Evolutionary conservation across 2,888 invertebrate genomes (phyloP).

Genomic region (Orthosia incerta): DNA sequence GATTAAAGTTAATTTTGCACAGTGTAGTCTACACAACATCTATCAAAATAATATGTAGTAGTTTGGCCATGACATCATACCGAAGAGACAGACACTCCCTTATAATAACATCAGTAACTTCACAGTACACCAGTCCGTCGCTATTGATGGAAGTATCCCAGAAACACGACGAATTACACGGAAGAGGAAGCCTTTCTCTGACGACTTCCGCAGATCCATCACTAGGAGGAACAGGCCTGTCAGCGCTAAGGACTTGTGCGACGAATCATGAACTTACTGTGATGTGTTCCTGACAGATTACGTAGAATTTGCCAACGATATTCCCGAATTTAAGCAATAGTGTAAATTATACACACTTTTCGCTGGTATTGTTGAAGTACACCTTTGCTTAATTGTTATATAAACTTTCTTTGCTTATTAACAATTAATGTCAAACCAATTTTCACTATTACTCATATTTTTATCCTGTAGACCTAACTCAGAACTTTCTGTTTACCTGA

Average conservation of each 20-base stretch:
- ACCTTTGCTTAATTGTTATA: too few relatives aligned
- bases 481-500: background rate
- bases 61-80: too few relatives aligned
- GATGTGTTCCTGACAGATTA: too few relatives aligned
- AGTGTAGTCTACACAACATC: too few relatives aligned
- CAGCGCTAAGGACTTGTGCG: slow-evolving; percentile 22
- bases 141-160: slow-evolving; percentile 39
- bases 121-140: background rate
- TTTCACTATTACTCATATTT: background rate
- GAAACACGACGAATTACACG: slow-evolving; percentile 45
- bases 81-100: background rate
- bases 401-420: background rate
- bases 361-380: too few relatives aligned
- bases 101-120: background rate
- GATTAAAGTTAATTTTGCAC: too few relatives aligned
- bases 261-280: slow-evolving; percentile 8
- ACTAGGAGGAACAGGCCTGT: slow-evolving; percentile 24
- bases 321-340: too few relatives aligned
- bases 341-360: too few relatives aligned
- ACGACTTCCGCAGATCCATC: slow-evolving; percentile 48
- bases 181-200: slow-evolving; percentile 37
- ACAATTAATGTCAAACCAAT: background rate
- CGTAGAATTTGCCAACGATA: too few relatives aligned
- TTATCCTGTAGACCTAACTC: background rate
- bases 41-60: too few relatives aligned